A percentile compares a stretch with the other conserved stretches of the same genome.
phyloP scores from a whole-genome alignment of 2,888 invertebrate species.

The Lasioglossum calceatum region DNA sequence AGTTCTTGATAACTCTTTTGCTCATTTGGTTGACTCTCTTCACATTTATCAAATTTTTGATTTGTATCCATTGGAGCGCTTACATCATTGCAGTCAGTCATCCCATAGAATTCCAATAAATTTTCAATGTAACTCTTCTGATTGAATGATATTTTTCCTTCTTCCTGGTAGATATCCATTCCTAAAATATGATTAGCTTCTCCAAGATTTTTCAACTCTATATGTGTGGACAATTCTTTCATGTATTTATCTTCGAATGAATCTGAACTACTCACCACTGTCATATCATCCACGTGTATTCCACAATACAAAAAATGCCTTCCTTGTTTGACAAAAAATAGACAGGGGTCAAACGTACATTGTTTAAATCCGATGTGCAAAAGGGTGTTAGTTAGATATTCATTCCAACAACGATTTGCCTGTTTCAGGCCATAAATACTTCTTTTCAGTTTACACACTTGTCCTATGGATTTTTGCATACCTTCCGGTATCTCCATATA shows the following conservation, averaged over 20 bases:
- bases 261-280: neutral
- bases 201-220: conserved; percentile 20
- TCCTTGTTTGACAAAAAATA: neutral
- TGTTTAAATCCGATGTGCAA: neutral
- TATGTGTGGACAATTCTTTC: neutral
- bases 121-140: conserved; percentile 10
- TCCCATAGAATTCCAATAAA: conserved; percentile 19
- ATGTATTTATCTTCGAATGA: conserved; percentile 12
- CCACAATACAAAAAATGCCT: conserved; percentile 4
- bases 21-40: neutral
- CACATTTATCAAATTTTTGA: neutral
- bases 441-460: conserved; percentile 6
- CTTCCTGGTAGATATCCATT: conserved; percentile 14
- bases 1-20: conserved; percentile 1
- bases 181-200: conserved; percentile 9
- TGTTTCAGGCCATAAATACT: conserved; percentile 23
- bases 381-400: conserved; percentile 3
- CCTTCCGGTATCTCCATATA: too few species aligned
- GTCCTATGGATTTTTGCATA: neutral
- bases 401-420: conserved; percentile 23
- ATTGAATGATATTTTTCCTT: conserved; percentile 13
- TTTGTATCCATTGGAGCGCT: conserved; percentile 18
- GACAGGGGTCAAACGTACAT: conserved; percentile 5
- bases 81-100: conserved; percentile 19
- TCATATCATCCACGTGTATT: conserved; percentile 38